These are phyloP conservation scores for Acanthopleura granulata DNA, from an alignment of 2,888 invertebrate species.

Conservation along the genomic window DNA sequence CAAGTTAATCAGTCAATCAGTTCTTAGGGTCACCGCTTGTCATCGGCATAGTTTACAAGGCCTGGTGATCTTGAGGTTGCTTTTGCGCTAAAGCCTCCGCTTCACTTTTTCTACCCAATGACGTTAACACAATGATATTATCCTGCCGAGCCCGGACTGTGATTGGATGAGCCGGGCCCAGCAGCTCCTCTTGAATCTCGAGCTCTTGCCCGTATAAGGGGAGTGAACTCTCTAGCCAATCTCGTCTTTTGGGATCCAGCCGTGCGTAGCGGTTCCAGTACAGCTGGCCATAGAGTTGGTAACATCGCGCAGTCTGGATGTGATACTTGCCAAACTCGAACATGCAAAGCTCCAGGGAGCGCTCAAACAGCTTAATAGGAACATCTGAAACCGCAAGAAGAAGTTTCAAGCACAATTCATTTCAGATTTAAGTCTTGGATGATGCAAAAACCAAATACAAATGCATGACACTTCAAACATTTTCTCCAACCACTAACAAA, in stretches of 20 bases:
- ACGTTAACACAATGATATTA: conserved; percentile 43
- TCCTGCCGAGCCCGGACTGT: conserved; percentile 46
- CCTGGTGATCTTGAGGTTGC: conserved; percentile 21
- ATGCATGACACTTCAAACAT: no score
- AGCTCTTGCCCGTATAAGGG: conserved; percentile 37
- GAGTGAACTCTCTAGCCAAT: conserved; percentile 32
- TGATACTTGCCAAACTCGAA: conserved; percentile 40
- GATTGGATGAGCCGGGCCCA: conserved; percentile 41
- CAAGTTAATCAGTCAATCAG: no score
- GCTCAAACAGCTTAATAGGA: conserved; percentile 35
- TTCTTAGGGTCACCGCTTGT: no score
- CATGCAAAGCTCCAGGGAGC: conserved; percentile 38
- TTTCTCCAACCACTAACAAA: no score
- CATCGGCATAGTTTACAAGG: not conserved
- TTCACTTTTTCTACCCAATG: conserved; percentile 32
- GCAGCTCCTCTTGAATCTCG: conserved; percentile 39
- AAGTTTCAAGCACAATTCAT: no score
- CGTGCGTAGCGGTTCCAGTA: conserved; percentile 40
- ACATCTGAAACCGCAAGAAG: conserved; percentile 30
- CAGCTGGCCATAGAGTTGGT: conserved; percentile 46
- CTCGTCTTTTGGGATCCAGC: not conserved
- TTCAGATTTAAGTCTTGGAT: no score
- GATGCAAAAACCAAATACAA: no score
- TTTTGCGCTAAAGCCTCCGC: conserved; percentile 28
- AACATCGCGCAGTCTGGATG: conserved; percentile 41